Evolutionary conservation across 2,888 invertebrate genomes (phyloP).

Genomic region (Xanthorhoe designata): DNA sequence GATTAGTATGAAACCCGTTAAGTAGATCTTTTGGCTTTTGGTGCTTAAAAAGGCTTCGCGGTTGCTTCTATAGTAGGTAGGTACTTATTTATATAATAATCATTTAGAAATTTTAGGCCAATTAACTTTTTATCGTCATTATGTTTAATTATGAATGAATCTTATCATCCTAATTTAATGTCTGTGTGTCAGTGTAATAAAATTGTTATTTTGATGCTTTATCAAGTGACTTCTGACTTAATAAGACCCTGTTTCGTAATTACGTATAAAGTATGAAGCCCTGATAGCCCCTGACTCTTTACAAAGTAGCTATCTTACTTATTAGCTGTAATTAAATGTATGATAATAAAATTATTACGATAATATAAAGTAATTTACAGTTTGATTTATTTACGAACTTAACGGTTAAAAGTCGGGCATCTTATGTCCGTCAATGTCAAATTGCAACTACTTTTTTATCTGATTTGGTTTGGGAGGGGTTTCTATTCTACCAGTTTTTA

Average conservation of each 20-base stretch:
- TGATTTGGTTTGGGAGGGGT: conserved; percentile 5
- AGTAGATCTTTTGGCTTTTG: neutral
- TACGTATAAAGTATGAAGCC: conserved; percentile 50
- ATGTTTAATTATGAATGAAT: conserved; percentile 30
- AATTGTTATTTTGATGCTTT: conserved; percentile 51
- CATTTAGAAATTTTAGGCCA: conserved; percentile 23
- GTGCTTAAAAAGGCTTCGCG: too few relatives aligned
- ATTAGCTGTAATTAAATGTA: conserved; percentile 77
- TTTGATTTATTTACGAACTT: conserved; percentile 38
- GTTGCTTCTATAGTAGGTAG: too few relatives aligned
- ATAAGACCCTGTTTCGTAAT: conserved; percentile 45
- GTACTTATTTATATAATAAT: too few relatives aligned
- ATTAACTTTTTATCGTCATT: conserved; percentile 32
- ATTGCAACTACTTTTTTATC: conserved; percentile 13
- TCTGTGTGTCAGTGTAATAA: conserved; percentile 40
- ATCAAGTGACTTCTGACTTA: conserved; percentile 43
- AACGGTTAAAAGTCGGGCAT: conserved; percentile 13
- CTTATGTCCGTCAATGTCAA: conserved; percentile 20
- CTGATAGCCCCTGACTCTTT: conserved; percentile 54
- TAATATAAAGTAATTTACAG: conserved; percentile 52
- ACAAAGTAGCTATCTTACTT: conserved; percentile 71
- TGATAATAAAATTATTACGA: conserved; percentile 73
- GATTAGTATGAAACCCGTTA: conserved; percentile 8
- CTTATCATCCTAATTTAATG: conserved; percentile 31
- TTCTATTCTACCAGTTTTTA: conserved; percentile 13